These are phyloP conservation scores for Procavia capensis DNA, from an alignment of 2,113 vertebrate genomes.

Conservation along the genomic window DNA sequence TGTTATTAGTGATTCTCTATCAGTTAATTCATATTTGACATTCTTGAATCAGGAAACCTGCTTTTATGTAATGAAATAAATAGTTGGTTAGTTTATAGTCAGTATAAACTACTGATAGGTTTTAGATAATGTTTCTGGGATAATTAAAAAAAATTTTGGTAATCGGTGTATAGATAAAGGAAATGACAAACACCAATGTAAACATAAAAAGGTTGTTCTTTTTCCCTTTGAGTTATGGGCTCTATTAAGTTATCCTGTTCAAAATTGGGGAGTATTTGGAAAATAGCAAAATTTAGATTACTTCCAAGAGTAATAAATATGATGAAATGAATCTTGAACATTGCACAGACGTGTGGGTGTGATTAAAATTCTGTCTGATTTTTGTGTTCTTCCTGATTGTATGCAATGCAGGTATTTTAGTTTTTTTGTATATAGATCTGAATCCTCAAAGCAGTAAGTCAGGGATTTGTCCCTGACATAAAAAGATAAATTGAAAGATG, in stretches of 20 bases:
- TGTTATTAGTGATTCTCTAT: conserved; percentile 57
- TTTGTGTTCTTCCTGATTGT: background rate
- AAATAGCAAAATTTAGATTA: conserved; percentile 54
- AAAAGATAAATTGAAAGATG: conserved; percentile 43
- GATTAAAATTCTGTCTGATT: background rate
- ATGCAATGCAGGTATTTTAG: background rate
- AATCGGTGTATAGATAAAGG: conserved; percentile 47
- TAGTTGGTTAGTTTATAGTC: conserved; percentile 50
- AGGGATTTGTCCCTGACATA: conserved; percentile 21
- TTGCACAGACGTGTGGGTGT: background rate
- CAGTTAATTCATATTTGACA: conserved; percentile 19
- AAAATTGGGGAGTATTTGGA: conserved; percentile 51
- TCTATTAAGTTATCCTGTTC: conserved; percentile 42
- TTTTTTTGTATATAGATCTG: background rate
- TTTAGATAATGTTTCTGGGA: conserved; percentile 39
- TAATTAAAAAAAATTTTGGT: conserved; percentile 10
- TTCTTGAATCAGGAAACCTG: conserved; percentile 42
- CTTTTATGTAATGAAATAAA: conserved; percentile 53
- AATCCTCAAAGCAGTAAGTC: background rate
- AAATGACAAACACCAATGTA: conserved; percentile 12
- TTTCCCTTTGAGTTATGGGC: conserved; percentile 2
- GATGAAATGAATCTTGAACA: background rate
- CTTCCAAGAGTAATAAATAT: conserved; percentile 14
- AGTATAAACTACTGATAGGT: conserved; percentile 3
- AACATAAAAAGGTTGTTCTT: background rate